Evolutionary conservation across 2,888 invertebrate genomes (phyloP).

Genomic region (Homarus gammarus): DNA sequence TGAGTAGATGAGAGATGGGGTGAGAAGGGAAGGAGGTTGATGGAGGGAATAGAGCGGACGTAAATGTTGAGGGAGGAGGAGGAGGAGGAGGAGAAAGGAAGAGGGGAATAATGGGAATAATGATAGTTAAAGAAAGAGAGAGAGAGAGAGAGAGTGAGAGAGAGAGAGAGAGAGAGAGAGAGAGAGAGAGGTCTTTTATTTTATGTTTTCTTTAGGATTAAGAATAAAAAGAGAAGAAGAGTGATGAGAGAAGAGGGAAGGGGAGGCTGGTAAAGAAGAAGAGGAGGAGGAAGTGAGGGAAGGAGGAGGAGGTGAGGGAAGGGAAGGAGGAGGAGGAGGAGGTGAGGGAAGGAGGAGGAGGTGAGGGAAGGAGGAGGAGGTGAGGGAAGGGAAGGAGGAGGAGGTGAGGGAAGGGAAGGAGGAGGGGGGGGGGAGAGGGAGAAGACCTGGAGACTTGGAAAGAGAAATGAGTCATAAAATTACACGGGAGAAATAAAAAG

Average conservation of each 20-base stretch:
- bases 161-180: slow-evolving; percentile 26
- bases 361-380: neutral
- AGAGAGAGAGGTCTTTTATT: no score
- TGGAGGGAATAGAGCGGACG: neutral
- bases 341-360: neutral
- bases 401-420: no score
- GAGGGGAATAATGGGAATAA: neutral
- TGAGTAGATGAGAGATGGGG: no score
- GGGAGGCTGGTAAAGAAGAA: neutral
- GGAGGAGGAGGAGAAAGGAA: neutral
- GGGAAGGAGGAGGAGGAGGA: neutral
- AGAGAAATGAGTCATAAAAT: slow-evolving; percentile 5
- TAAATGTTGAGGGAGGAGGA: neutral
- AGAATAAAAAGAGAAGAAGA: no score
- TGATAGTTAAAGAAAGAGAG: neutral
- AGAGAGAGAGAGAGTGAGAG: slow-evolving; percentile 28
- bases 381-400: no score
- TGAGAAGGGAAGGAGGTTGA: neutral
- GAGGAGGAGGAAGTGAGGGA: slow-evolving; percentile 12
- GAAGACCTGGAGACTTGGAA: neutral
- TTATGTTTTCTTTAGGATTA: no score
- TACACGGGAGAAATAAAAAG: neutral
- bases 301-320: neutral
- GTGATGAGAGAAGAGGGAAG: neutral
- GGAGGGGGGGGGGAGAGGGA: neutral